phyloP scores from a whole-genome alignment of 2,888 invertebrate species.

The Neoaliturus tenellus region DNA sequence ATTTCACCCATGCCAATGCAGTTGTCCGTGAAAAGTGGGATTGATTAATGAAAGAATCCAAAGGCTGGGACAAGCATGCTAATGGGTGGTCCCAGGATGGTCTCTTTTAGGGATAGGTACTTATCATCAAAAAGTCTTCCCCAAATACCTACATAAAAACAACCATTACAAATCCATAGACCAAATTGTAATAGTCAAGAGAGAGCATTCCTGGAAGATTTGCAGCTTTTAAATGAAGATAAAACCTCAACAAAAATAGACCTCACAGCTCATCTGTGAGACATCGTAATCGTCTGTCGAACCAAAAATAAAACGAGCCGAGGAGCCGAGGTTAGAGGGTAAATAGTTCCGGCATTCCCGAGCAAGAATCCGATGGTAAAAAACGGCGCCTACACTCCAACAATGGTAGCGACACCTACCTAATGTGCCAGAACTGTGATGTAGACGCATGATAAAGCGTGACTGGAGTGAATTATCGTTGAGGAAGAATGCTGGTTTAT shows the following conservation, averaged over 20 bases:
- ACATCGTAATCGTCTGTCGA: neutral
- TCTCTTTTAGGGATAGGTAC: too few relatives aligned
- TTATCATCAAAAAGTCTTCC: too few relatives aligned
- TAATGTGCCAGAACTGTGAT: neutral
- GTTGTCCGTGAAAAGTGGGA: neutral
- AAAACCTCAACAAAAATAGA: neutral
- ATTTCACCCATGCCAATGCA: neutral
- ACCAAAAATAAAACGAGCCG: neutral
- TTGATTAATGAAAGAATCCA: neutral
- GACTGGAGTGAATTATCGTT: too few relatives aligned
- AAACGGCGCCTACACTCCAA: neutral
- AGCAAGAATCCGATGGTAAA: neutral
- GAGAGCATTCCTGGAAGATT: too few relatives aligned
- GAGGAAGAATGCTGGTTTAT: too few relatives aligned
- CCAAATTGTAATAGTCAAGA: too few relatives aligned
- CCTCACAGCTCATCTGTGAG: neutral
- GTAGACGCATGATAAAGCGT: too few relatives aligned
- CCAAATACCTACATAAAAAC: too few relatives aligned
- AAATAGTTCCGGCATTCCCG: constrained; percentile 22
- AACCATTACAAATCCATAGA: too few relatives aligned
- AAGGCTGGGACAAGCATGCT: too few relatives aligned
- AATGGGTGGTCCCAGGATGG: too few relatives aligned
- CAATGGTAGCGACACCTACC: too few relatives aligned
- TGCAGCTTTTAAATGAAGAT: neutral
- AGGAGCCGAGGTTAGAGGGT: constrained; percentile 1